Evolutionary conservation across 2,888 invertebrate genomes (phyloP).

Genomic region (Syritta pipiens): DNA sequence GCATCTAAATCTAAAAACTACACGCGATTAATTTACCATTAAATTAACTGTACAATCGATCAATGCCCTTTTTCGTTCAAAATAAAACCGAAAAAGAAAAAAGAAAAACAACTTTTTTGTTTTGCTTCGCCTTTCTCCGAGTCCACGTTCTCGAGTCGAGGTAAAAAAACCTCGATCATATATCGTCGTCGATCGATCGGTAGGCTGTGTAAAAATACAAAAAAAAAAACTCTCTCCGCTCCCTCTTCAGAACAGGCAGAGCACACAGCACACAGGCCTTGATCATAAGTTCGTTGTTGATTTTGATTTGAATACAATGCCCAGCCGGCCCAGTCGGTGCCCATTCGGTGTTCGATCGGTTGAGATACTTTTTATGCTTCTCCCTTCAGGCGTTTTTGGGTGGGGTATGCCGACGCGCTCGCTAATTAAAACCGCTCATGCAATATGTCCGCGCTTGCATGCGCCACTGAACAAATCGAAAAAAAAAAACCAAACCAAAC

Average conservation of each 20-base stretch:
- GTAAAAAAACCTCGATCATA: constrained; percentile 17
- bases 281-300: constrained; percentile 11
- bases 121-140: too few species aligned
- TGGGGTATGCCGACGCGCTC: constrained; percentile 33
- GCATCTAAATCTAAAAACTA: too few species aligned
- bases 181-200: constrained; percentile 36
- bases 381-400: constrained; percentile 43
- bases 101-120: constrained; percentile 6
- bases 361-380: constrained; percentile 33
- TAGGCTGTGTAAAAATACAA: too few species aligned
- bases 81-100: neutral
- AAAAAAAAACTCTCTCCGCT: too few species aligned
- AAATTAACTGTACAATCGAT: constrained; percentile 47
- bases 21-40: constrained; percentile 32
- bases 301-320: constrained; percentile 47
- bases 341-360: too few species aligned
- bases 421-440: constrained; percentile 57
- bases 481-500: constrained; percentile 5
- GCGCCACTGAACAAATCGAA: constrained; percentile 54
- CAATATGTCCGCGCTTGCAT: constrained; percentile 54
- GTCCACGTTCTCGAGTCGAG: too few species aligned
- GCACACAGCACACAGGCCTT: constrained; percentile 9
- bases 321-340: too few species aligned
- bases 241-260: too few species aligned
- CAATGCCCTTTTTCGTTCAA: constrained; percentile 58